Conservation (phyloP, 2,888 invertebrate genomes). For the Dryomyza anilis region DNA sequence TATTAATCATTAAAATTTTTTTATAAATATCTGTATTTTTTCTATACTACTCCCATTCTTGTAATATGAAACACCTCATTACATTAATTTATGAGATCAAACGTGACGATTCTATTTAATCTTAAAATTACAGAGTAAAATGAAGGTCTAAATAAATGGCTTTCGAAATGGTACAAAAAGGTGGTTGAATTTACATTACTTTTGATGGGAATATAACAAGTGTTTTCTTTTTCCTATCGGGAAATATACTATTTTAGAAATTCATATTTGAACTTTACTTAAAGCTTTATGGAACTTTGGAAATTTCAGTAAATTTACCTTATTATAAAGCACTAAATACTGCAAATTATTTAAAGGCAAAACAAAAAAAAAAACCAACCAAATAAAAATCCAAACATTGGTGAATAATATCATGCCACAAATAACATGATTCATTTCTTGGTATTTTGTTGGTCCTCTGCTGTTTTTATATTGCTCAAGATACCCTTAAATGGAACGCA, state of each 20-base stretch:
- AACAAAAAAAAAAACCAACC: too few relatives aligned
- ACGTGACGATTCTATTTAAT: conserved; percentile 38
- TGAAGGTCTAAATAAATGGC: conserved; percentile 12
- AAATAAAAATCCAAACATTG: too few relatives aligned
- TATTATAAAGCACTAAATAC: too few relatives aligned
- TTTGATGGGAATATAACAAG: conserved; percentile 1
- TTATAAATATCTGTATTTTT: too few relatives aligned
- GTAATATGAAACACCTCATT: conserved; percentile 42
- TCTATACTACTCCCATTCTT: too few relatives aligned
- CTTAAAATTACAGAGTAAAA: conserved; percentile 41
- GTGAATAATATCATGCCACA: too few relatives aligned
- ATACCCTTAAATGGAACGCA: neutral
- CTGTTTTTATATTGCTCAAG: neutral
- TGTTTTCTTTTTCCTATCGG: neutral
- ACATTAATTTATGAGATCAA: conserved; percentile 53
- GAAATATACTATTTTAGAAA: too few relatives aligned
- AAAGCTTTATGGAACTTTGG: too few relatives aligned
- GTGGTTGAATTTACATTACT: neutral
- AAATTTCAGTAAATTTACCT: too few relatives aligned
- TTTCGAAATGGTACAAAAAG: neutral
- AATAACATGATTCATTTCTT: neutral
- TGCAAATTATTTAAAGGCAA: too few relatives aligned
- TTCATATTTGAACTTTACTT: too few relatives aligned
- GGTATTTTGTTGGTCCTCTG: neutral
- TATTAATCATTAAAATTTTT: too few relatives aligned